A percentile compares a stretch with the other conserved stretches of the same genome.
phyloP scores from a whole-genome alignment of 2,888 invertebrate species.

The Epinotia bilunana region DNA sequence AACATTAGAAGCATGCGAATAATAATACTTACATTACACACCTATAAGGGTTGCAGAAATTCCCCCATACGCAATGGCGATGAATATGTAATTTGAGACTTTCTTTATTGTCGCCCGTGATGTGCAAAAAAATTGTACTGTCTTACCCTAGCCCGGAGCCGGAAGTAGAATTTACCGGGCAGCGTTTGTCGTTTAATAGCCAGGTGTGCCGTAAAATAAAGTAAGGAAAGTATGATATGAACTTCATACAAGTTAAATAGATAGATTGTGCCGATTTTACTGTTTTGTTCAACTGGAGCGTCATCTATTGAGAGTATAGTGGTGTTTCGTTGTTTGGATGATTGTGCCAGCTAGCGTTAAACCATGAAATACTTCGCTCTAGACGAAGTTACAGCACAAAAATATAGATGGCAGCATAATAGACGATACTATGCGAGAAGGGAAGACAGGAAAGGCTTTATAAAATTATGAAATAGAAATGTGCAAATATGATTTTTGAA shows the following conservation, averaged over 20 bases:
- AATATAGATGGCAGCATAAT: conserved; percentile 4
- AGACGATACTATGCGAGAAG: not conserved
- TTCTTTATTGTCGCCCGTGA: not conserved
- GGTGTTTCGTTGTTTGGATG: not conserved
- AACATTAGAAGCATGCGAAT: no score
- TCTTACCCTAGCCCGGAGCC: not conserved
- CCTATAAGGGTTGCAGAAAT: no score
- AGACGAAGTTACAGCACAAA: not conserved
- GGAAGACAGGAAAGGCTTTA: no score
- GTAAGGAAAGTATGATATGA: no score
- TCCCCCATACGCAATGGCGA: no score
- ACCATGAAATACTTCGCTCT: not conserved
- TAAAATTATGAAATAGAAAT: not conserved
- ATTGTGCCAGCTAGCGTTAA: not conserved
- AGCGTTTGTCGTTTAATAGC: not conserved
- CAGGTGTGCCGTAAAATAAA: no score
- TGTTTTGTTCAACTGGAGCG: conserved; percentile 5
- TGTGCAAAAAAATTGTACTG: not conserved
- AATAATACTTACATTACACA: no score
- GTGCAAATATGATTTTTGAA: not conserved
- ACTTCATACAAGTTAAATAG: no score
- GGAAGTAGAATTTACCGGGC: not conserved
- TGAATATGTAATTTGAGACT: not conserved
- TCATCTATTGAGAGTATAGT: conserved; percentile 15
- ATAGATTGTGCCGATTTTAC: not conserved